These are phyloP conservation scores for Calosoma granatense DNA, from an alignment of 1,140 invertebrate genomes.

Conservation along the genomic window DNA sequence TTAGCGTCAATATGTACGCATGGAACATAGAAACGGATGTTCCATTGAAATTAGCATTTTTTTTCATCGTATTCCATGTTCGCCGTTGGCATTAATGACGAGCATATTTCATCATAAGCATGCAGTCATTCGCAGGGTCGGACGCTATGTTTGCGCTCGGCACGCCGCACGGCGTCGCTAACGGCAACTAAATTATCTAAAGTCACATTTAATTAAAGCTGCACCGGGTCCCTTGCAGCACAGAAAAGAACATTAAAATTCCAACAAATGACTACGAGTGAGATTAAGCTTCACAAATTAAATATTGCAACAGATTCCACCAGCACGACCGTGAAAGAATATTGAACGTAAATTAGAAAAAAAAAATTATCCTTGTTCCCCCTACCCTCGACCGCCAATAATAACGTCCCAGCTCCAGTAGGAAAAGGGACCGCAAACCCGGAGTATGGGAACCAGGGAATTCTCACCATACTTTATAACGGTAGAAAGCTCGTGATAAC, in stretches of 20 bases:
- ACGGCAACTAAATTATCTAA: constrained; percentile 5
- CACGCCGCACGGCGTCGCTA: neutral
- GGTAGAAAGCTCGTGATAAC: no score
- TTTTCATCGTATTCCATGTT: neutral
- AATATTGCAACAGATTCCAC: neutral
- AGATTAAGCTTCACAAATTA: neutral
- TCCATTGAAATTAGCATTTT: neutral
- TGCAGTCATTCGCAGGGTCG: neutral
- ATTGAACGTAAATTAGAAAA: no score
- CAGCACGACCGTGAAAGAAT: no score
- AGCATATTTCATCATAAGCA: constrained; percentile 1
- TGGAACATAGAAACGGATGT: neutral
- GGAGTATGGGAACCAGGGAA: no score
- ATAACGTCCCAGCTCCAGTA: no score
- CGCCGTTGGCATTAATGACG: neutral
- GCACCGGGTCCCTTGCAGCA: neutral
- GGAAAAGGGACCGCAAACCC: no score
- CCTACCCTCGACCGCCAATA: no score
- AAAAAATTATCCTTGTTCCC: no score
- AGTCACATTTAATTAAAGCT: constrained; percentile 7
- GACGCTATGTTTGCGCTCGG: neutral
- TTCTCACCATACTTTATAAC: no score
- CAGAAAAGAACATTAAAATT: constrained; percentile 5
- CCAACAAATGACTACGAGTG: neutral
- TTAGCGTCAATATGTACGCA: neutral